A percentile compares a stretch with the other conserved stretches of the same genome.
These are phyloP conservation scores for Drosophila borealis DNA, from an alignment of 2,888 invertebrate species.

Conservation along the genomic window DNA sequence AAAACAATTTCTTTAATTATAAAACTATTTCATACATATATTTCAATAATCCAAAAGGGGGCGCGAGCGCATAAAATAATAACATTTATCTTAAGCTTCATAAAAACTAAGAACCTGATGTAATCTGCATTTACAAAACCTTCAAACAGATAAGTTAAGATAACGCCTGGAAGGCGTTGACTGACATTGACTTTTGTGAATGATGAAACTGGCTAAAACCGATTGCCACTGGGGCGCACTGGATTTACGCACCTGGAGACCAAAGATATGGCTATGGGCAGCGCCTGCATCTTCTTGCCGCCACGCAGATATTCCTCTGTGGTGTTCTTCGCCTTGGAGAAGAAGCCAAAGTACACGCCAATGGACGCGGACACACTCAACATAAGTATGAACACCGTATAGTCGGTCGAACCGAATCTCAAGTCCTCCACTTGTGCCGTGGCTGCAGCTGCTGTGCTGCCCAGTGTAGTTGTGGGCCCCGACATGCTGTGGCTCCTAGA, in stretches of 20 bases:
- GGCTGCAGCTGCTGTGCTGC: slow-evolving; percentile 30
- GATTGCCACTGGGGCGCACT: slow-evolving; percentile 6
- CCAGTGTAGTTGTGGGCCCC: slow-evolving; percentile 14
- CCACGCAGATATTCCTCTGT: slow-evolving; percentile 87
- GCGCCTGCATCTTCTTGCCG: slow-evolving; percentile 86
- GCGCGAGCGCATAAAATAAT: background rate
- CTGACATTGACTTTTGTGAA: slow-evolving; percentile 9
- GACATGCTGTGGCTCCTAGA: slow-evolving; percentile 30
- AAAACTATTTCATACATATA: too few relatives aligned
- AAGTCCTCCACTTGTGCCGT: slow-evolving; percentile 49
- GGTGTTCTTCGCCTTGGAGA: slow-evolving; percentile 85
- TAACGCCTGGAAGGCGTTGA: background rate
- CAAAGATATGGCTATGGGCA: slow-evolving; percentile 88
- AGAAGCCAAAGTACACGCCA: slow-evolving; percentile 87
- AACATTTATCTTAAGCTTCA: background rate
- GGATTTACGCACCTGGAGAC: slow-evolving; percentile 85
- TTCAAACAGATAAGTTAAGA: slow-evolving; percentile 17
- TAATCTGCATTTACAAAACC: background rate
- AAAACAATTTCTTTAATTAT: background rate
- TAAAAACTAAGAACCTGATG: background rate
- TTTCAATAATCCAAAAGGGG: background rate
- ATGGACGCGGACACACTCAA: slow-evolving; percentile 86
- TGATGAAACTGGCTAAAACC: slow-evolving; percentile 12
- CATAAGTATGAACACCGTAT: slow-evolving; percentile 86
- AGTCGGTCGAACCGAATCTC: slow-evolving; percentile 85